These are phyloP conservation scores for Plebejus argus DNA, from an alignment of 2,888 invertebrate genomes.

Conservation along the genomic window DNA sequence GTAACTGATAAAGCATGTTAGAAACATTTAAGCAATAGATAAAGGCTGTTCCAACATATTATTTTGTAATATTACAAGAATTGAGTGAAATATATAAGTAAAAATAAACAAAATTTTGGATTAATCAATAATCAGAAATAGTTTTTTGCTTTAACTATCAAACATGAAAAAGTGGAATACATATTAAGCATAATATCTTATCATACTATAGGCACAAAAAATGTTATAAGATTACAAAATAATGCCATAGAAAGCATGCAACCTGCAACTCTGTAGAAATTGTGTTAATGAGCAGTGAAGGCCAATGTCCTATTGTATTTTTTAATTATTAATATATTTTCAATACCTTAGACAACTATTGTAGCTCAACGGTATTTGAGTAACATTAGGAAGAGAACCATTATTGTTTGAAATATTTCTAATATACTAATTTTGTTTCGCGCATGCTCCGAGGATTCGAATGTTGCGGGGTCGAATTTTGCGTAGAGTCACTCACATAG, in stretches of 20 bases:
- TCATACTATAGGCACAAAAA: no score
- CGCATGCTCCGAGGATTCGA: no score
- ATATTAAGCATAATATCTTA: no score
- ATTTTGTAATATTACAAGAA: background rate
- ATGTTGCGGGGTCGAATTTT: no score
- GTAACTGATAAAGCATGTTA: conserved; percentile 12
- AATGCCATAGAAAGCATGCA: background rate
- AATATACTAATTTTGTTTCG: background rate
- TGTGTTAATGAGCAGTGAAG: background rate
- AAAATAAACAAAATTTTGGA: background rate
- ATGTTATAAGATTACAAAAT: no score
- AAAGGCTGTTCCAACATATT: background rate
- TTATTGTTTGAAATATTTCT: background rate
- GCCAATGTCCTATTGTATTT: background rate
- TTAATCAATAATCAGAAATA: no score
- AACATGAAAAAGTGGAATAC: no score
- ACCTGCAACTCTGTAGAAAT: background rate
- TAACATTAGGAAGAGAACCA: background rate
- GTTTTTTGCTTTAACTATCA: no score
- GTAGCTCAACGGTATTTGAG: background rate
- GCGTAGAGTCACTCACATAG: no score
- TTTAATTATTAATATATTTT: background rate
- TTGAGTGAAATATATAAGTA: background rate
- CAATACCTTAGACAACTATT: background rate
- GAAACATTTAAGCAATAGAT: conserved; percentile 2